phyloP scores from a whole-genome alignment of 1,140 invertebrate species.

The Streblospio benedicti region DNA sequence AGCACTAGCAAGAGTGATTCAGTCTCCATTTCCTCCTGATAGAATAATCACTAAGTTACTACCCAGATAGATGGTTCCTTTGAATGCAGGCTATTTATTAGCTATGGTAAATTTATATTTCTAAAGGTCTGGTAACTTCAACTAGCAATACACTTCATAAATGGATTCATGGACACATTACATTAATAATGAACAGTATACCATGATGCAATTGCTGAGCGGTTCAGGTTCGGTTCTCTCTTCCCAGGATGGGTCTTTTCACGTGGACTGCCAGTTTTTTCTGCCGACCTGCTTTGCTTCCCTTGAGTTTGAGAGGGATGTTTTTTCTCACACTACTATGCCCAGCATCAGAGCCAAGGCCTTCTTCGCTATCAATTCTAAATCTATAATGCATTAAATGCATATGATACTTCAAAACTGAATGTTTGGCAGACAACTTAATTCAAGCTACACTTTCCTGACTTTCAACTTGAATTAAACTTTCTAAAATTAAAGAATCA shows the following conservation, averaged over 20 bases:
- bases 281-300: constrained; percentile 12
- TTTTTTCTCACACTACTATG: constrained; percentile 24
- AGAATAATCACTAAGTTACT: constrained; percentile 1
- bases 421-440: no score
- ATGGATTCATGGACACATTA: constrained; percentile 8
- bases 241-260: neutral
- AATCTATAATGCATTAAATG: constrained; percentile 10
- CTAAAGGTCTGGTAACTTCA: constrained; percentile 23
- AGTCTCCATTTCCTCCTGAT: constrained; percentile 4
- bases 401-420: no score
- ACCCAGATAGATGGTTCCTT: constrained; percentile 13
- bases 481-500: no score
- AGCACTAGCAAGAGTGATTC: constrained; percentile 8
- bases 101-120: constrained; percentile 17
- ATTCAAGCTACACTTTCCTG: no score
- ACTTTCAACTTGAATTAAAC: no score
- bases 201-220: neutral
- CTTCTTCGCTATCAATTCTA: constrained; percentile 23
- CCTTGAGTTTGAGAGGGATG: constrained; percentile 28
- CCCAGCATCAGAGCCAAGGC: constrained; percentile 13
- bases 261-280: neutral
- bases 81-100: constrained; percentile 21
- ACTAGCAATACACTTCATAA: constrained; percentile 10
- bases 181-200: neutral
- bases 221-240: neutral